A percentile compares a stretch with the other conserved stretches of the same genome.
Evolutionary conservation across 2,888 invertebrate species (phyloP).

Genomic region (Sphaeridia pumilis): DNA sequence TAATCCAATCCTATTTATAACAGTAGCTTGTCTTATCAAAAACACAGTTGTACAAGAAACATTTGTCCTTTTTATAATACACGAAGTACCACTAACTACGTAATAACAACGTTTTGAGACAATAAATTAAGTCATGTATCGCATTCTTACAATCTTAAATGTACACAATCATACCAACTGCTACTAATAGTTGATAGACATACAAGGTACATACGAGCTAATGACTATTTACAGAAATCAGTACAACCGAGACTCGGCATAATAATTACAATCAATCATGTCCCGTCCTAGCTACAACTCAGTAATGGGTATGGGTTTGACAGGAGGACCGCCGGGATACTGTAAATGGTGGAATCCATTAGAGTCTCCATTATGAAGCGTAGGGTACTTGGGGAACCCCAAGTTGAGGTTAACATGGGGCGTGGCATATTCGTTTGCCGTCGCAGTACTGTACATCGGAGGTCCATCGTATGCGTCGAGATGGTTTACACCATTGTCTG

Average conservation of each 20-base stretch:
- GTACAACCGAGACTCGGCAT: not conserved
- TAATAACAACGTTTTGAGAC: too few species aligned
- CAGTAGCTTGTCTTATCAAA: too few species aligned
- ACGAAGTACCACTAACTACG: too few species aligned
- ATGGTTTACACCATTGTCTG: too few species aligned
- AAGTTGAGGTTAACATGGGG: conserved; percentile 20
- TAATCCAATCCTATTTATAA: too few species aligned
- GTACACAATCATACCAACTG: too few species aligned
- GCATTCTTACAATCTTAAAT: too few species aligned
- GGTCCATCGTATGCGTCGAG: conserved; percentile 21
- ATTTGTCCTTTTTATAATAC: too few species aligned
- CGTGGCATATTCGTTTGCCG: conserved; percentile 35
- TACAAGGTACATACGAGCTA: not conserved
- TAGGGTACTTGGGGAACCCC: conserved; percentile 25
- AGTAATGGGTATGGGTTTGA: conserved; percentile 34
- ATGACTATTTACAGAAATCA: not conserved
- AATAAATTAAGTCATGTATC: too few species aligned
- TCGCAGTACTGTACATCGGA: conserved; percentile 30
- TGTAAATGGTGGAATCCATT: conserved; percentile 5
- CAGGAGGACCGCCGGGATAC: conserved; percentile 13
- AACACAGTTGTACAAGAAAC: too few species aligned
- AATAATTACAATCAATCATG: not conserved
- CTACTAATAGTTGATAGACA: not conserved
- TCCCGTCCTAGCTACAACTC: conserved; percentile 28
- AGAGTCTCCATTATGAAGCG: conserved; percentile 3